phyloP scores from a whole-genome alignment of 1,140 invertebrate genomes.

The Drosophila guanche region DNA sequence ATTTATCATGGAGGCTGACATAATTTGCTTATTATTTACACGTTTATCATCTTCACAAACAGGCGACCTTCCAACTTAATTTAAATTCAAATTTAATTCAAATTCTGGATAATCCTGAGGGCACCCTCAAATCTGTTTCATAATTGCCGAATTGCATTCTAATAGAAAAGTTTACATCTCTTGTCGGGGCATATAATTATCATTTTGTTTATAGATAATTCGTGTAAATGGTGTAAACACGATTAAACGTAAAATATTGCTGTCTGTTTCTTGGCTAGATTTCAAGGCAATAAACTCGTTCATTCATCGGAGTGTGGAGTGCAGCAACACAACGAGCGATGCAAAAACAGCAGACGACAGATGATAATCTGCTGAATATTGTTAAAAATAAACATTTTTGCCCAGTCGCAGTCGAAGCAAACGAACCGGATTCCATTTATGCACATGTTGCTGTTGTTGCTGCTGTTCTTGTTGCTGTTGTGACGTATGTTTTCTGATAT shows the following conservation, averaged over 20 bases:
- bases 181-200: too few relatives aligned
- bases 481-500: slow-evolving; percentile 73
- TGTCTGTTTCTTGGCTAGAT: slow-evolving; percentile 40
- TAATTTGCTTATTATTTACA: neutral
- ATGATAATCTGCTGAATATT: slow-evolving; percentile 75
- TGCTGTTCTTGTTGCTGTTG: slow-evolving; percentile 14
- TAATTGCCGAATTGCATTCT: too few relatives aligned
- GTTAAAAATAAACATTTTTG: slow-evolving; percentile 73
- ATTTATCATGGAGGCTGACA: neutral
- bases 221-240: slow-evolving; percentile 12
- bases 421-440: slow-evolving; percentile 70
- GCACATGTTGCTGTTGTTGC: slow-evolving; percentile 26
- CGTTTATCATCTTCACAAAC: too few relatives aligned
- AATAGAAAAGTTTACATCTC: too few relatives aligned
- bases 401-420: slow-evolving; percentile 21
- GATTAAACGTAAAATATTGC: neutral
- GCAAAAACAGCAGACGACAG: slow-evolving; percentile 49
- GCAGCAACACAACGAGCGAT: neutral
- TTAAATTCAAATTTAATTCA: too few relatives aligned
- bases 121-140: too few relatives aligned
- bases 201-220: too few relatives aligned
- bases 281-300: slow-evolving; percentile 67
- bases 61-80: too few relatives aligned
- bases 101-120: too few relatives aligned
- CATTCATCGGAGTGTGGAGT: slow-evolving; percentile 38